Conservation (phyloP, 2,888 invertebrate genomes). For the Diarsia dahlii region DNA sequence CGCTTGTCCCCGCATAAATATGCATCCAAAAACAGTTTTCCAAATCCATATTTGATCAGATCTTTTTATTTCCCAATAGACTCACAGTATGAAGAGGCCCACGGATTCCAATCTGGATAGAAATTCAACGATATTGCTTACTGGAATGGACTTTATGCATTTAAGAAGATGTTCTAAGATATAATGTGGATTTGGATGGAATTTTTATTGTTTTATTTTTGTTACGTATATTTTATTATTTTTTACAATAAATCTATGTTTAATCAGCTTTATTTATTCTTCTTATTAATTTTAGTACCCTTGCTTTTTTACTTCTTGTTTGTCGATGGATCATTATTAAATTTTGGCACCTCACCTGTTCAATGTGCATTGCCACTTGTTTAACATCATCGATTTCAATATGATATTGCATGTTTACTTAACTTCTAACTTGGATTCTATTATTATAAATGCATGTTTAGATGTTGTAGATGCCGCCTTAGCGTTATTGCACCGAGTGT, state of each 20-base stretch:
- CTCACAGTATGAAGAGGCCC: slow-evolving; percentile 88
- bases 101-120: slow-evolving; percentile 73
- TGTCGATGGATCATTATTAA: neutral
- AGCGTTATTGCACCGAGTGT: neutral
- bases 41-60: slow-evolving; percentile 87
- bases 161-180: slow-evolving; percentile 80
- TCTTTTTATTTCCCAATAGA: slow-evolving; percentile 86
- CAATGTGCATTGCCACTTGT: neutral
- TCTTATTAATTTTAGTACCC: slow-evolving; percentile 58
- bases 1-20: slow-evolving; percentile 53
- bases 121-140: slow-evolving; percentile 74
- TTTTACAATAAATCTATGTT: slow-evolving; percentile 82
- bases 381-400: neutral
- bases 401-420: slow-evolving; percentile 30
- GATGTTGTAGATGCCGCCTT: neutral
- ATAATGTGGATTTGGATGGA: slow-evolving; percentile 85
- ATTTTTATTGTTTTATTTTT: slow-evolving; percentile 79
- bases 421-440: neutral
- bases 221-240: slow-evolving; percentile 69
- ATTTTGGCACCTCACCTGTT: slow-evolving; percentile 6
- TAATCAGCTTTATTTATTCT: slow-evolving; percentile 77
- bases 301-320: slow-evolving; percentile 12
- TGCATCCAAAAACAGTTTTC: slow-evolving; percentile 67
- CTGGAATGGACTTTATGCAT: slow-evolving; percentile 81
- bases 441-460: neutral